phyloP scores from a whole-genome alignment of 1,140 invertebrate genomes.

The Lasioglossum baleicum region DNA sequence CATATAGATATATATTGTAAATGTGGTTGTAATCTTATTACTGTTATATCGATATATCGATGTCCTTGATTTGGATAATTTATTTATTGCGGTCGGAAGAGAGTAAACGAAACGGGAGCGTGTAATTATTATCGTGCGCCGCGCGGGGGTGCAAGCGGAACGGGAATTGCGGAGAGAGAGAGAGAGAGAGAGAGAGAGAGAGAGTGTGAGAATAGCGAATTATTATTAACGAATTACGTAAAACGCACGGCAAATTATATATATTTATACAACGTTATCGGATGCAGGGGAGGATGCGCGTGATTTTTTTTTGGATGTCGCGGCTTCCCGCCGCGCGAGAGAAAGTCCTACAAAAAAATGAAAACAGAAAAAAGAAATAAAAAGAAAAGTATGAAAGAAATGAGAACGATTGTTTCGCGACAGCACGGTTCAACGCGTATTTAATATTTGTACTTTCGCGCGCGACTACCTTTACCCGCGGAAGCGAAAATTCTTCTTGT shows the following conservation, averaged over 20 bases:
- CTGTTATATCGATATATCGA: conserved; percentile 65
- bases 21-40: conserved; percentile 71
- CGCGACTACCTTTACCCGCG: conserved; percentile 49
- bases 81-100: conserved; percentile 73
- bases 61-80: conserved; percentile 73
- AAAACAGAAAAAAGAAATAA: background rate
- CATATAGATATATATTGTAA: conserved; percentile 67
- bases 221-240: conserved; percentile 54
- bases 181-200: conserved; percentile 8
- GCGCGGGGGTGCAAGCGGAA: conserved; percentile 32
- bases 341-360: conserved; percentile 61
- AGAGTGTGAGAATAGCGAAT: conserved; percentile 49
- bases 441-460: conserved; percentile 46
- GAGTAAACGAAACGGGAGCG: conserved; percentile 56
- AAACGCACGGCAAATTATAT: conserved; percentile 66
- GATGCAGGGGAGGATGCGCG: background rate
- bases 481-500: conserved; percentile 49
- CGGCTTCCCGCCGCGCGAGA: conserved; percentile 31
- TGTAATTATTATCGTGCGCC: conserved; percentile 63
- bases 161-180: conserved; percentile 25
- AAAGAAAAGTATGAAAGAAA: background rate
- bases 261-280: conserved; percentile 59
- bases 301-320: too few relatives aligned
- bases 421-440: conserved; percentile 61
- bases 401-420: conserved; percentile 12